Percentiles rank a stretch among this genome's conserved stretches.
Conservation (phyloP, 1,140 invertebrate species). For the Sesamia nonagrioides region DNA sequence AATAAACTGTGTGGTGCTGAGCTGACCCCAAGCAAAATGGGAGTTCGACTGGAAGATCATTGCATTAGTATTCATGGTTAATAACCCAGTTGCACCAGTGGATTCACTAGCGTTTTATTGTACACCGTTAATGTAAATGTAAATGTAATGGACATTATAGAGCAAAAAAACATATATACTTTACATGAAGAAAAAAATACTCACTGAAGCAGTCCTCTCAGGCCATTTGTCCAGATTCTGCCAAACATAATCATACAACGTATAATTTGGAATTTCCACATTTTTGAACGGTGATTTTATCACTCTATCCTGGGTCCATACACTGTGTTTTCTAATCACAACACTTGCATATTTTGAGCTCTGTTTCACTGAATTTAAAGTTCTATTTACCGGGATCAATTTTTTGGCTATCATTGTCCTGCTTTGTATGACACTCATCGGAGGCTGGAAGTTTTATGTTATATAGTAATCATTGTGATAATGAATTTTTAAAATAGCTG, state of each 20-base stretch:
- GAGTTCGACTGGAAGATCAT: no score
- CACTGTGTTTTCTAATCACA: slow-evolving; percentile 63
- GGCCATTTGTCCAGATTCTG: slow-evolving; percentile 89
- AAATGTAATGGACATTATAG: no score
- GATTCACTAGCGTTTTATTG: no score
- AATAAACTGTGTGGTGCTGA: no score
- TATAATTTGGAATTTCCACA: slow-evolving; percentile 86
- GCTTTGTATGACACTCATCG: not conserved
- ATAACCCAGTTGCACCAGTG: no score
- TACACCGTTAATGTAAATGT: no score
- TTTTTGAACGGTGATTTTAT: slow-evolving; percentile 85
- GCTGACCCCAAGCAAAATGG: no score
- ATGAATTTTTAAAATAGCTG: not conserved
- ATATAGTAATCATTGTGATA: no score
- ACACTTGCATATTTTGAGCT: slow-evolving; percentile 61
- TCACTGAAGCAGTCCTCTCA: slow-evolving; percentile 89
- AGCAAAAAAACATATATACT: no score
- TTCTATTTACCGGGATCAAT: slow-evolving; percentile 59
- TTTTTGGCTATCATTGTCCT: slow-evolving; percentile 59
- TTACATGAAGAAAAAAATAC: slow-evolving; percentile 61
- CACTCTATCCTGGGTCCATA: slow-evolving; percentile 71
- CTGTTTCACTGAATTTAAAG: slow-evolving; percentile 57
- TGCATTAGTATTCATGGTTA: no score
- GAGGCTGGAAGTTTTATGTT: not conserved
- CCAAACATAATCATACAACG: slow-evolving; percentile 90